Conservation (phyloP, 2,888 invertebrate species). For the Acronicta psi region DNA sequence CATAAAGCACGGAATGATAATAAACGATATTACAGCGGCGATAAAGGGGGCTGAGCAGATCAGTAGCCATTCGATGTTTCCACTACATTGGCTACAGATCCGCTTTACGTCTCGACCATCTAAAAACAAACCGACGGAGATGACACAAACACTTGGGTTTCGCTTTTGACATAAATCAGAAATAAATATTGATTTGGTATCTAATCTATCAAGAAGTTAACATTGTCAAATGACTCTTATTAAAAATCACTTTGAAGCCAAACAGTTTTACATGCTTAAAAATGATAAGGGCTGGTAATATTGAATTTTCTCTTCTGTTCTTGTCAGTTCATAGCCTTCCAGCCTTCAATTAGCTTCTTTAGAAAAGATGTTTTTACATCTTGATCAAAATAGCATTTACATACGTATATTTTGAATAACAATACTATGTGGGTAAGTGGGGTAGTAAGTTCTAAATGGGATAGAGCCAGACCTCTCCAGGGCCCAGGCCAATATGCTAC, state of each 20-base stretch:
- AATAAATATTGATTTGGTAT: too few species aligned
- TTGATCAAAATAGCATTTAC: too few species aligned
- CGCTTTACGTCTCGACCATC: conserved; percentile 34
- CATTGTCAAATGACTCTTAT: too few species aligned
- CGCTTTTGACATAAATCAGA: background rate
- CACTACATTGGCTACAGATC: conserved; percentile 45
- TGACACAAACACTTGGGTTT: conserved; percentile 19
- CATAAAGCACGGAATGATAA: conserved; percentile 41
- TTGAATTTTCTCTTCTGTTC: too few species aligned
- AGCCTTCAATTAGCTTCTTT: too few species aligned
- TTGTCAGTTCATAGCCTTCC: too few species aligned
- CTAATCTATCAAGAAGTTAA: too few species aligned
- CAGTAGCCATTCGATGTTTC: conserved; percentile 48
- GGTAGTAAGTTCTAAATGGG: conserved; percentile 13
- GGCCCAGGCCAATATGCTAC: background rate
- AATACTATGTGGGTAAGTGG: too few species aligned
- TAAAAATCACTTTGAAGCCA: too few species aligned
- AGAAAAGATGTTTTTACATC: too few species aligned
- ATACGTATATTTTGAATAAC: background rate
- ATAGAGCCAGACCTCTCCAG: conserved; percentile 6
- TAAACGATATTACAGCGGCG: conserved; percentile 31
- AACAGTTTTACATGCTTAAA: too few species aligned
- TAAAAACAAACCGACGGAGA: conserved; percentile 26
- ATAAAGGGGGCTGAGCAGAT: conserved; percentile 47
- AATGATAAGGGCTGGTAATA: too few species aligned